Evolutionary conservation across 2,888 invertebrate genomes (phyloP).

Genomic region (Drosophila kambysellisi): DNA sequence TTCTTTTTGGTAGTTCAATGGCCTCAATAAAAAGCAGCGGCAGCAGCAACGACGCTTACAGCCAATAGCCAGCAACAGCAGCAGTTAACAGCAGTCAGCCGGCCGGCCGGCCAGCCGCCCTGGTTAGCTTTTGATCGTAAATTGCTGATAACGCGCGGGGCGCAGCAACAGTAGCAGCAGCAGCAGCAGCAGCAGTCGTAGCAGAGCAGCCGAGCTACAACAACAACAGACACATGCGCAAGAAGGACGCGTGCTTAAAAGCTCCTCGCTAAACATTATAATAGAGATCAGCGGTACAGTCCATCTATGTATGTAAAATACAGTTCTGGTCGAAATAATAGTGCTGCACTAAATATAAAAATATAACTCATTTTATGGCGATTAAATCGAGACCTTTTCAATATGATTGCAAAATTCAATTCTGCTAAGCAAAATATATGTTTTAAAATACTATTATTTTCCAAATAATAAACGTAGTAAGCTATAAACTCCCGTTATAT

Average conservation of each 20-base stretch:
- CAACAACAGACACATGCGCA: background rate
- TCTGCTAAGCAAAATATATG: background rate
- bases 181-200: background rate
- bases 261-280: slow-evolving; percentile 16
- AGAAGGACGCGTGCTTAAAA: slow-evolving; percentile 22
- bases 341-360: background rate
- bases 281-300: slow-evolving; percentile 11
- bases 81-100: background rate
- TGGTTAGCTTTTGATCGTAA: slow-evolving; percentile 58
- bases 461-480: background rate
- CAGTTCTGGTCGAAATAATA: background rate
- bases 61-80: background rate
- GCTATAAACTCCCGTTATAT: background rate
- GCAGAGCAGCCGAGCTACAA: background rate
- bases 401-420: background rate
- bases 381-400: background rate
- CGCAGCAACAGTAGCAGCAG: slow-evolving; percentile 28
- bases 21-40: slow-evolving; percentile 59
- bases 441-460: background rate
- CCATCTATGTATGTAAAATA: background rate
- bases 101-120: slow-evolving; percentile 20
- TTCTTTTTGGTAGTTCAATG: slow-evolving; percentile 71
- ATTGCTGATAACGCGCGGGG: slow-evolving; percentile 65
- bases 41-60: slow-evolving; percentile 50
- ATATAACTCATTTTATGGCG: background rate